These are phyloP conservation scores for Drosophila prolongata DNA, from an alignment of 2,888 invertebrate species.

Conservation along the genomic window DNA sequence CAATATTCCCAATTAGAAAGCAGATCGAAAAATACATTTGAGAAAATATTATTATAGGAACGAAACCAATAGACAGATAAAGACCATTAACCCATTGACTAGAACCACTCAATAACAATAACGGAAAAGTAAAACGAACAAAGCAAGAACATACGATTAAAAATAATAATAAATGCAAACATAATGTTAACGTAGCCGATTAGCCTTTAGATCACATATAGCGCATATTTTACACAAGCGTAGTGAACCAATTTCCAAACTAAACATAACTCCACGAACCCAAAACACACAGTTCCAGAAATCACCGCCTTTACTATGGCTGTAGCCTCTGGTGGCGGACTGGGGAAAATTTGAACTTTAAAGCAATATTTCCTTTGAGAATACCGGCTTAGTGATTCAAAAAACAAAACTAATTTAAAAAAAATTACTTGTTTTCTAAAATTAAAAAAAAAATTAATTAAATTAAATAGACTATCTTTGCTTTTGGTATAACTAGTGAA, in stretches of 20 bases:
- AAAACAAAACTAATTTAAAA: no score
- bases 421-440: no score
- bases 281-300: conserved; percentile 3
- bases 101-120: conserved; percentile 33
- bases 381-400: no score
- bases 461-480: no score
- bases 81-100: conserved; percentile 25
- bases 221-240: conserved; percentile 49
- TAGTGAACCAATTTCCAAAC: conserved; percentile 42
- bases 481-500: no score
- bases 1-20: conserved; percentile 15
- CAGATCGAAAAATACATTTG: conserved; percentile 5
- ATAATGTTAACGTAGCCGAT: conserved; percentile 52
- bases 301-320: not conserved
- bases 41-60: conserved; percentile 3
- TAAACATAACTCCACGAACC: conserved; percentile 14
- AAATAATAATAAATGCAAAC: conserved; percentile 42
- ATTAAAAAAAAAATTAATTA: no score
- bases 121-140: conserved; percentile 25
- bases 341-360: no score
- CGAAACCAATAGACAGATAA: conserved; percentile 10
- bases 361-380: no score
- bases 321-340: not conserved
- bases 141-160: conserved; percentile 14
- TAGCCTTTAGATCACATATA: conserved; percentile 50